Base-by-base conservation (phyloP, 2,888 invertebrate genomes). In the Phytoseiulus persimilis region DNA sequence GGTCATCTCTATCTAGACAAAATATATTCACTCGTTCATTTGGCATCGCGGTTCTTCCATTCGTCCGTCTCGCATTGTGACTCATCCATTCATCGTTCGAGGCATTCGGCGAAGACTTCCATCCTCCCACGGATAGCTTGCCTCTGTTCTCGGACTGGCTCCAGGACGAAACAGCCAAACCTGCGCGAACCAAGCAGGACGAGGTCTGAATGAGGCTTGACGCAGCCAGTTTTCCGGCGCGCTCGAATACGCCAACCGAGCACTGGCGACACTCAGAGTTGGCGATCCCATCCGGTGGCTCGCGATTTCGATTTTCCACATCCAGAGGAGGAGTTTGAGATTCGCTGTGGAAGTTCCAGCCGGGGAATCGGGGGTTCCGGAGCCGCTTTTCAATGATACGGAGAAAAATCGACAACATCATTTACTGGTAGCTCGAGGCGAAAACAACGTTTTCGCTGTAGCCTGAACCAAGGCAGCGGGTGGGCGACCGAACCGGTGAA, bases 1-100 rank as follows among this genome's bases (percentile, higher is more conserved):
- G 65, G 65, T 65, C 65, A 65, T 65, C 65, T 65, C 65, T 65
- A 65, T 65, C 65, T 65, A 65, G 65, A 65, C 65, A 65, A 65
- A 65, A 65, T 65, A 65, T 65, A 65, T 65, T 65, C 65, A 65
- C 65, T 65, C 65, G 65, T 65, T 65, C 65, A 65, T 65, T 65
- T 65, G 65, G 65, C 65, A 65, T 23, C 18, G 65, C 65, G 65
- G 65, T 65, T 65, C 65, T 65, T 65, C 65, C 65, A 65, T 65
- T 65, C 65, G 65, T 65, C 18, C 65, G 18, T 65, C 18, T 65
- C 65, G 65, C 65, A 65, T 65, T 65, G 65, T 65, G 65, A 23
- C 65, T 65, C 65, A 65, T 18, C 28, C 65, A 65, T 65, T 65
- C 65, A 14, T 65, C 65, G 65, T 65, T 65, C 65, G 39, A 65